Conservation (phyloP, 2,797 vertebrate genomes). For the Siniperca undulata region DNA sequence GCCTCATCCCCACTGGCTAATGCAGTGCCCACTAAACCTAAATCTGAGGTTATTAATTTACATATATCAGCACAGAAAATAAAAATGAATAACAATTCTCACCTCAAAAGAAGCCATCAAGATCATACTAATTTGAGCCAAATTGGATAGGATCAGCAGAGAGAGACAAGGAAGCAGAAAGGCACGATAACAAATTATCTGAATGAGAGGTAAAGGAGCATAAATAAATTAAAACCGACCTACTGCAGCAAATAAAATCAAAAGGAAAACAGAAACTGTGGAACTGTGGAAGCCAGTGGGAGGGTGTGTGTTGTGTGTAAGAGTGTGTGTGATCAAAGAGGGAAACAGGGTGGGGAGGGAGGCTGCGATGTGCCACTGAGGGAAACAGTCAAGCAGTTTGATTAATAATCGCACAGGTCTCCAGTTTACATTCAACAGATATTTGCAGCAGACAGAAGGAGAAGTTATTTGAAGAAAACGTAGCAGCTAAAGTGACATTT, state of each 20-base stretch:
- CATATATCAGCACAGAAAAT: slow-evolving; percentile 16
- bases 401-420: slow-evolving; percentile 52
- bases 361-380: slow-evolving; percentile 47
- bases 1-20: not conserved
- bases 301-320: slow-evolving; percentile 25
- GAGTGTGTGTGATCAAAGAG: slow-evolving; percentile 58
- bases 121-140: slow-evolving; percentile 44
- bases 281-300: slow-evolving; percentile 42
- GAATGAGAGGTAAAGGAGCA: slow-evolving; percentile 58
- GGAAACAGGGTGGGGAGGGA: slow-evolving; percentile 29
- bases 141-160: slow-evolving; percentile 38
- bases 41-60: slow-evolving; percentile 27
- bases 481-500: slow-evolving; percentile 4
- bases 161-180: slow-evolving; percentile 26
- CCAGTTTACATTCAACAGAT: slow-evolving; percentile 37
- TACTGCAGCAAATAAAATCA: slow-evolving; percentile 60
- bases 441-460: slow-evolving; percentile 38
- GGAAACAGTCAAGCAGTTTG: slow-evolving; percentile 47
- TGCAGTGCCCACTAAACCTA: not conserved
- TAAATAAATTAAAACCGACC: slow-evolving; percentile 65
- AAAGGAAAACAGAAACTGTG: slow-evolving; percentile 59
- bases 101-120: slow-evolving; percentile 38
- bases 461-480: slow-evolving; percentile 21
- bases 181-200: slow-evolving; percentile 52
- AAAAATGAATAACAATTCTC: not conserved